Percentiles rank a stretch among this genome's conserved stretches.
Evolutionary conservation across 2,113 vertebrate genomes (phyloP).

Genomic region (Ardeotis arabs): DNA sequence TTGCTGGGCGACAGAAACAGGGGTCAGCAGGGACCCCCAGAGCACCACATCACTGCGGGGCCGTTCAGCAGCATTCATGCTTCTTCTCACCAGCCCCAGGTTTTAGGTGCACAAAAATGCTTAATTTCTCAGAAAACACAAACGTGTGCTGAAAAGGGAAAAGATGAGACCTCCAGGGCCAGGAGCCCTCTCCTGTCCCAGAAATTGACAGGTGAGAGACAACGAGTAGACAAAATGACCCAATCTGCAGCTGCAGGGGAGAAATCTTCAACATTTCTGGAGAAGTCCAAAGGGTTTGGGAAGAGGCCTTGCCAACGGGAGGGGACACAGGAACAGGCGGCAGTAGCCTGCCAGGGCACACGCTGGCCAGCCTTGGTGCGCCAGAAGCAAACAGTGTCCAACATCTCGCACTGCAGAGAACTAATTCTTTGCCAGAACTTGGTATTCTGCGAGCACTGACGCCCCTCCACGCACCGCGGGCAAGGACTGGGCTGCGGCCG

Average conservation of each 20-base stretch:
- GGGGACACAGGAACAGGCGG: background rate
- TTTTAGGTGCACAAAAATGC: background rate
- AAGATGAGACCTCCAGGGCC: background rate
- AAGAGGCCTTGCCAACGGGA: background rate
- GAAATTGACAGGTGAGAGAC: background rate
- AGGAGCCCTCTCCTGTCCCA: background rate
- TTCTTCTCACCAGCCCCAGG: background rate
- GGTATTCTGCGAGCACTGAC: background rate
- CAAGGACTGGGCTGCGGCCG: background rate
- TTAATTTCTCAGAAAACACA: background rate
- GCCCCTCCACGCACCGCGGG: background rate
- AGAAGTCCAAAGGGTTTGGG: background rate
- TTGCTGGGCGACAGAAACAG: background rate
- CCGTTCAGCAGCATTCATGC: background rate
- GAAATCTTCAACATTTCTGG: background rate
- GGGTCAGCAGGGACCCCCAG: background rate
- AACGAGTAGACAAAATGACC: background rate
- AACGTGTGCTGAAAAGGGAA: background rate
- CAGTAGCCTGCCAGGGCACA: background rate
- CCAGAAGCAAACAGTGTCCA: background rate
- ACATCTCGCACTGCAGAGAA: background rate
- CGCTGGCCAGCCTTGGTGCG: accelerated
- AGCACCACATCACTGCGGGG: accelerated
- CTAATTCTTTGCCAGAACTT: background rate
- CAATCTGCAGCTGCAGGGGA: background rate